Evolutionary conservation across 2,888 invertebrate species (phyloP).

Genomic region (Dicranocentrus wangi): DNA sequence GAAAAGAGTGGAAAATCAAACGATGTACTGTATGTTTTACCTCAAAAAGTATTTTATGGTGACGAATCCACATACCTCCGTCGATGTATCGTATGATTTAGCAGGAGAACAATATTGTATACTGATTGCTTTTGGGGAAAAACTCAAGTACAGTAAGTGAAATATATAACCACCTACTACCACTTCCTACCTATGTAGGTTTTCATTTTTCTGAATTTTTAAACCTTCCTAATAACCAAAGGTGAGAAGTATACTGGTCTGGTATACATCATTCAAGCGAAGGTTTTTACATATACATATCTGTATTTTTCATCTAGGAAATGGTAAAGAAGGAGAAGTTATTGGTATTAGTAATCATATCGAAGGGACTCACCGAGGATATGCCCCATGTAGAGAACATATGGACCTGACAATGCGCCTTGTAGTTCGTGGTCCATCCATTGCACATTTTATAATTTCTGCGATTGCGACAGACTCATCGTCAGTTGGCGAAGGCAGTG

Average conservation of each 20-base stretch:
- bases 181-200: no score
- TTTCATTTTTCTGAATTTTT: no score
- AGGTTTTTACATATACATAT: no score
- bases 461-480: no score
- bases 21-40: slow-evolving; percentile 32
- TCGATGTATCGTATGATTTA: slow-evolving; percentile 1
- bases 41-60: not conserved
- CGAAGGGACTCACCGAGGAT: not conserved
- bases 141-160: not conserved
- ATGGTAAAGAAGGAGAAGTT: not conserved
- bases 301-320: no score
- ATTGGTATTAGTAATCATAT: slow-evolving; percentile 1
- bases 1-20: not conserved
- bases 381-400: not conserved
- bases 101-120: not conserved
- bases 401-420: no score
- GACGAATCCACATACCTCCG: not conserved
- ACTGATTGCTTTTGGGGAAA: slow-evolving; percentile 26
- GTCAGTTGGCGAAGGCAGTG: not conserved
- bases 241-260: no score
- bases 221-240: no score
- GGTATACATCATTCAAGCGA: no score
- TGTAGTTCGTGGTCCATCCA: no score
- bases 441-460: no score
- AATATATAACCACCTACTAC: no score